phyloP scores from a whole-genome alignment of 1,140 invertebrate genomes.

The Tetramorium parvispinum region DNA sequence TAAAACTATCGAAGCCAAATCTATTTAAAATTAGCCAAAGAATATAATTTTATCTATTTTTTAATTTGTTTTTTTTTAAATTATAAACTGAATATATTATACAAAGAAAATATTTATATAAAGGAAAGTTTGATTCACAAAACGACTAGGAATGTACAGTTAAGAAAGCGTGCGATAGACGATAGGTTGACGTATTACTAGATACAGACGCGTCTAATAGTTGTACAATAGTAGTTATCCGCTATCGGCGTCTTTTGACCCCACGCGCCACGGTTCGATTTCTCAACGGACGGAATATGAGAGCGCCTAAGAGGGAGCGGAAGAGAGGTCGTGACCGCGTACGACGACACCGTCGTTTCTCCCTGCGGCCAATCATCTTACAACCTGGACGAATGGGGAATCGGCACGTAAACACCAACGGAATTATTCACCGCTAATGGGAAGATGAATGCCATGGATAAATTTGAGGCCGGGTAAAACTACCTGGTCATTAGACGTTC shows the following conservation, averaged over 20 bases:
- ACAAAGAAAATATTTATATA: not conserved
- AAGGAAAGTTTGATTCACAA: not conserved
- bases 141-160: too few species aligned
- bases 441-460: conserved; percentile 81
- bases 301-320: conserved; percentile 30
- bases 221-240: conserved; percentile 28
- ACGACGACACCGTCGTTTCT: conserved; percentile 46
- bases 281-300: conserved; percentile 49
- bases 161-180: not conserved
- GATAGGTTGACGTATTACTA: not conserved
- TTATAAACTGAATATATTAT: not conserved
- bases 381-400: conserved; percentile 74
- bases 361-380: conserved; percentile 64
- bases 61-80: not conserved
- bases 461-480: conserved; percentile 77
- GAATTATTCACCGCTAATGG: conserved; percentile 82
- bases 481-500: conserved; percentile 75
- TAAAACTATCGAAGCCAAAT: not conserved
- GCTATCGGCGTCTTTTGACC: conserved; percentile 35
- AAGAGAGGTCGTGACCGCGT: conserved; percentile 48
- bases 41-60: conserved; percentile 2
- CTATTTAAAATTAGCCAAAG: not conserved
- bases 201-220: not conserved
- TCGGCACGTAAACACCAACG: conserved; percentile 78
- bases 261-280: conserved; percentile 24